Percentiles rank a stretch among this genome's conserved stretches.
phyloP scores from a whole-genome alignment of 1,140 invertebrate species.

The Drosophila serrata region DNA sequence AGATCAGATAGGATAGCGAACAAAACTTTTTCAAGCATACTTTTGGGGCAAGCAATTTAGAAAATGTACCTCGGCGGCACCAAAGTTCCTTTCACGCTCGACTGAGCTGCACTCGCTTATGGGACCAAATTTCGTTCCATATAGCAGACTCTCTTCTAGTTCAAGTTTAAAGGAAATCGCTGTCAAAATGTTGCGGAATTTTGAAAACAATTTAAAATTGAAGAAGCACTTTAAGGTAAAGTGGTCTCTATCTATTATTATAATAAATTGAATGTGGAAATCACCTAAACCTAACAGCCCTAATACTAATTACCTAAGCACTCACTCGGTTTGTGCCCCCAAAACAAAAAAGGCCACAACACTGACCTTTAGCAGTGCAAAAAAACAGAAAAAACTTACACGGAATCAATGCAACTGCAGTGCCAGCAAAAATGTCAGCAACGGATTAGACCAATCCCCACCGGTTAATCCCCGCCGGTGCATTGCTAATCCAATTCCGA shows the following conservation, averaged over 20 bases:
- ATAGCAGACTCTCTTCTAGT: constrained; percentile 13
- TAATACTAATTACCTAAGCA: neutral
- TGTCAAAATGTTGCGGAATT: neutral
- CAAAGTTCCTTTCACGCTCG: constrained; percentile 31
- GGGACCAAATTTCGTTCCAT: constrained; percentile 10
- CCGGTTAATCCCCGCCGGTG: constrained; percentile 14
- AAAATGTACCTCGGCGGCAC: constrained; percentile 30
- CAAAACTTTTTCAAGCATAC: constrained; percentile 43
- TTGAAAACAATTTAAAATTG: neutral
- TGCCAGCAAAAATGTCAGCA: constrained; percentile 53
- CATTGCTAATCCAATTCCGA: constrained; percentile 48
- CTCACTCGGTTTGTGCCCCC: neutral
- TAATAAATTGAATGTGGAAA: neutral
- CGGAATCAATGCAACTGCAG: constrained; percentile 61
- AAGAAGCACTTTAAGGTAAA: neutral
- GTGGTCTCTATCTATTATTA: neutral
- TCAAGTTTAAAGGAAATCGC: constrained; percentile 37
- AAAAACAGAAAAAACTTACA: neutral
- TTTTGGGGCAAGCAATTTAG: constrained; percentile 47
- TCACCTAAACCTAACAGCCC: no score
- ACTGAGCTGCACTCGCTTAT: constrained; percentile 33
- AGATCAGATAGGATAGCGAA: constrained; percentile 45
- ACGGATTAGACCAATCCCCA: constrained; percentile 65
- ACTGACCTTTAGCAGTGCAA: constrained; percentile 28
- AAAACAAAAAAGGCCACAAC: constrained; percentile 2